Evolutionary conservation across 2,797 vertebrate genomes (phyloP).

Genomic region (Coracias cyanogaster): DNA sequence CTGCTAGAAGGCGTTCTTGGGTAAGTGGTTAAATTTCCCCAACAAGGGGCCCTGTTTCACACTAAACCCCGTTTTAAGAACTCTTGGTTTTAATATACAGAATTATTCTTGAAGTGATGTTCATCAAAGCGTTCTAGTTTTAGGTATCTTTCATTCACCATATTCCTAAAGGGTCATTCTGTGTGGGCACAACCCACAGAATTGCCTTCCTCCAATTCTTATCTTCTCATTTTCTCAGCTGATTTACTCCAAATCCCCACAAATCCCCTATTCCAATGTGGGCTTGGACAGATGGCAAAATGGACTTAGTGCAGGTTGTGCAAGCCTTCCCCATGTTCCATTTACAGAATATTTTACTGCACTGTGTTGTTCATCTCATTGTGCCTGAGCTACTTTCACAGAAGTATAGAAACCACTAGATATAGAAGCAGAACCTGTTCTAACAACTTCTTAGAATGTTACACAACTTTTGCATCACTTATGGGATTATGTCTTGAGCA

Average conservation of each 20-base stretch:
- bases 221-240: background rate
- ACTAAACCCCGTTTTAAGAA: background rate
- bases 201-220: background rate
- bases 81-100: background rate
- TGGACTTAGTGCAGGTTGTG: background rate
- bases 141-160: background rate
- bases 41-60: background rate
- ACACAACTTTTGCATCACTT: background rate
- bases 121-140: background rate
- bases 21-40: background rate
- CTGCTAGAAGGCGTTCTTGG: background rate
- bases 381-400: background rate
- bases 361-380: background rate
- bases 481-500: rapidly evolving
- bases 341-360: background rate
- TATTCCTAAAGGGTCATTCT: background rate
- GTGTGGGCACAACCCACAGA: background rate
- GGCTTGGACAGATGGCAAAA: background rate
- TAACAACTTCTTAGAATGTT: background rate
- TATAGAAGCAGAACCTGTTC: background rate
- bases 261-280: background rate
- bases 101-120: background rate
- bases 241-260: background rate
- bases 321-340: background rate
- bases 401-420: background rate